A percentile compares a stretch with the other conserved stretches of the same genome.
Conservation (phyloP, 2,797 vertebrate genomes). For the Mallotus villosus region DNA sequence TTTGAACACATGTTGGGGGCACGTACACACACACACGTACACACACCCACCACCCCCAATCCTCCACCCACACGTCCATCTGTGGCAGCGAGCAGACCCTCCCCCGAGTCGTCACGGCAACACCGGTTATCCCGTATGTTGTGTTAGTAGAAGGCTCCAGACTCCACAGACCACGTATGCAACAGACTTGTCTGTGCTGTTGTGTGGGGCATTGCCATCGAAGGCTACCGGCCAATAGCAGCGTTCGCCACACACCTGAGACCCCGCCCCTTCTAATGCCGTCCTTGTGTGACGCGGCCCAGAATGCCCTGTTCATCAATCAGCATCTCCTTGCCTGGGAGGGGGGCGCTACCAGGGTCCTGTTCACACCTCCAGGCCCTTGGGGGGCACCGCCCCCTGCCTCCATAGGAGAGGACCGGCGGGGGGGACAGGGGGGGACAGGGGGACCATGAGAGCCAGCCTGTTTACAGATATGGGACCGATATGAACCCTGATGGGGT, state of each 20-base stretch:
- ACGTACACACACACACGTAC: slow-evolving; percentile 10
- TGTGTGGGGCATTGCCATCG: too few relatives aligned
- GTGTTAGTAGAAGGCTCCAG: not conserved
- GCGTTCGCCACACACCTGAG: not conserved
- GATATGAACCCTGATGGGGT: slow-evolving; percentile 30
- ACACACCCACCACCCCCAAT: slow-evolving; percentile 4
- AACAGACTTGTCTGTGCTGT: not conserved
- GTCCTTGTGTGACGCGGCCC: not conserved
- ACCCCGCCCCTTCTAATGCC: not conserved
- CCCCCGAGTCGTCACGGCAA: not conserved
- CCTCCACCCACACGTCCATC: slow-evolving; percentile 37
- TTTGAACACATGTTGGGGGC: slow-evolving; percentile 40
- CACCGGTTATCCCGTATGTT: not conserved
- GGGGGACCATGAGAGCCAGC: slow-evolving; percentile 18
- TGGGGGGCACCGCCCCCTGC: not conserved
- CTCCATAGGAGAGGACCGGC: slow-evolving; percentile 6
- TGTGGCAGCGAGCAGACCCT: slow-evolving; percentile 14
- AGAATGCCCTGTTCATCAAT: not conserved
- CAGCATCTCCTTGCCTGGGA: not conserved
- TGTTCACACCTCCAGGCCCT: slow-evolving; percentile 3
- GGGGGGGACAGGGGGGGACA: too few relatives aligned
- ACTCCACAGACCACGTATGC: too few relatives aligned
- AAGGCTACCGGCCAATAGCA: not conserved
- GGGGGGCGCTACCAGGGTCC: not conserved
- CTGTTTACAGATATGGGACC: slow-evolving; percentile 15